Conservation (phyloP, 2,888 invertebrate species). For the Xylocampa areola region DNA sequence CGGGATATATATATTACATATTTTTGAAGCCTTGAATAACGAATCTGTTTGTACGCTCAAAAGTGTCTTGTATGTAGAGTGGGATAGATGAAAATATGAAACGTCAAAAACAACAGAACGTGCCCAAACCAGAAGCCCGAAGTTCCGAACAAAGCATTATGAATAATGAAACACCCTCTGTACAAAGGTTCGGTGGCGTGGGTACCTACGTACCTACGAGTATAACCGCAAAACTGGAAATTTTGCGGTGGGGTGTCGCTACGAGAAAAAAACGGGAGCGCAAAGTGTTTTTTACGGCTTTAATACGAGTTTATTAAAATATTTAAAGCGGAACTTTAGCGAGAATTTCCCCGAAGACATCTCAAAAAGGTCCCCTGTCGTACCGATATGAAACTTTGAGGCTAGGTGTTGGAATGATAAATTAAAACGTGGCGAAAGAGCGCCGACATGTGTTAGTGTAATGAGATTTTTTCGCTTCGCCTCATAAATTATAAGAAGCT, state of each 20-base stretch:
- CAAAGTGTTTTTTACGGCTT: constrained; percentile 89
- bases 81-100: constrained; percentile 64
- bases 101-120: constrained; percentile 81
- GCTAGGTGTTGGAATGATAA: constrained; percentile 83
- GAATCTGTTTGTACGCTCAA: constrained; percentile 27
- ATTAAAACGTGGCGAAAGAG: constrained; percentile 78
- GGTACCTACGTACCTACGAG: constrained; percentile 52
- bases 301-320: constrained; percentile 89
- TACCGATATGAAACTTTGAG: constrained; percentile 76
- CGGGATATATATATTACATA: constrained; percentile 3
- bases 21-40: constrained; percentile 14
- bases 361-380: constrained; percentile 76
- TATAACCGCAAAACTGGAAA: constrained; percentile 69
- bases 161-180: constrained; percentile 87
- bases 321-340: constrained; percentile 87
- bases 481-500: constrained; percentile 58
- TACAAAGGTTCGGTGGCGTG: constrained; percentile 67
- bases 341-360: constrained; percentile 88
- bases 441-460: constrained; percentile 71
- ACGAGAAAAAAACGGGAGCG: constrained; percentile 79
- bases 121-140: constrained; percentile 75
- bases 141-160: constrained; percentile 85
- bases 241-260: constrained; percentile 74
- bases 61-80: constrained; percentile 38
- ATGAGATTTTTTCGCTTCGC: constrained; percentile 67